A percentile compares a stretch with the other conserved stretches of the same genome.
Evolutionary conservation across 2,113 vertebrate genomes (phyloP).

Genomic region (Thinocorus orbignyianus): DNA sequence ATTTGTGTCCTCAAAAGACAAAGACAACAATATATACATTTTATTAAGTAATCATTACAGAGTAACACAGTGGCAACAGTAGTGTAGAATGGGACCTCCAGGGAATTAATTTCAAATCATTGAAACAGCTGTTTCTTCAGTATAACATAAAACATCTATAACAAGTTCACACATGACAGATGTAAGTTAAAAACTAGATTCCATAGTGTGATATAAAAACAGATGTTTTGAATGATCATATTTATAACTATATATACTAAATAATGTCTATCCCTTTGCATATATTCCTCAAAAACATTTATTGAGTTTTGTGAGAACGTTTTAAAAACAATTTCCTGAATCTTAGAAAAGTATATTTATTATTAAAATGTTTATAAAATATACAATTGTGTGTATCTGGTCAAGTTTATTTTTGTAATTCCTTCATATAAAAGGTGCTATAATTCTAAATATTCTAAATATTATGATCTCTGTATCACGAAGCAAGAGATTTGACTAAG

Average conservation of each 20-base stretch:
- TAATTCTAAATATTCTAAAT: background rate
- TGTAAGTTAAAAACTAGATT: slow-evolving; percentile 77
- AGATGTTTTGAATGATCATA: slow-evolving; percentile 83
- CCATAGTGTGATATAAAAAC: slow-evolving; percentile 76
- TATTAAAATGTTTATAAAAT: slow-evolving; percentile 37
- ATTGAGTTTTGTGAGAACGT: slow-evolving; percentile 42
- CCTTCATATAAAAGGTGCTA: background rate
- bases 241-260: slow-evolving; percentile 61
- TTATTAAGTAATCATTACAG: slow-evolving; percentile 64
- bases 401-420: slow-evolving; percentile 6
- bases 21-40: slow-evolving; percentile 59
- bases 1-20: slow-evolving; percentile 58
- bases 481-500: background rate
- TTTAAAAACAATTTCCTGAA: slow-evolving; percentile 38
- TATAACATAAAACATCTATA: slow-evolving; percentile 81
- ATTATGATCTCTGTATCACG: background rate
- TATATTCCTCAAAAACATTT: slow-evolving; percentile 36
- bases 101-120: slow-evolving; percentile 79
- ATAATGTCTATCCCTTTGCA: slow-evolving; percentile 50
- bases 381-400: background rate
- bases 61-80: slow-evolving; percentile 52
- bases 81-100: slow-evolving; percentile 59
- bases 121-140: slow-evolving; percentile 81
- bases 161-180: slow-evolving; percentile 86
- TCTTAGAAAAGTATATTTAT: slow-evolving; percentile 19